phyloP scores from a whole-genome alignment of 2,113 vertebrate species.

The Heliornis fulica region DNA sequence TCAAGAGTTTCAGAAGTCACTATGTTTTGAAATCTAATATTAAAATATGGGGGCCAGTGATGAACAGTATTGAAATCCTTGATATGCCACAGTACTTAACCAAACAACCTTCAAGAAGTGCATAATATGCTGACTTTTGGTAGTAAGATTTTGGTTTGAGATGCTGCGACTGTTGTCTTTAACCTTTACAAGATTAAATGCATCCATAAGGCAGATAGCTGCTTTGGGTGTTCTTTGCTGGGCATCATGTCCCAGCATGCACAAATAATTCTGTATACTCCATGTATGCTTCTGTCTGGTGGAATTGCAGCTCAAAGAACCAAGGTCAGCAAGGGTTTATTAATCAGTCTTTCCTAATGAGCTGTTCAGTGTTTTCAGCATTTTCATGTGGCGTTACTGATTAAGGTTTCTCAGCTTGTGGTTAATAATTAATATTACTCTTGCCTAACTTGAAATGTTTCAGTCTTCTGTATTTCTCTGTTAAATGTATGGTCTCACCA shows the following conservation, averaged over 20 bases:
- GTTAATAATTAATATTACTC: constrained; percentile 37
- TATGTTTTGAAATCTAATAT: background rate
- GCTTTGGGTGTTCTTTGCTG: background rate
- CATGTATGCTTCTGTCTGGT: background rate
- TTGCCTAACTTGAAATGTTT: constrained; percentile 11
- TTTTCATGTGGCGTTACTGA: constrained; percentile 47
- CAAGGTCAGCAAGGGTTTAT: constrained; percentile 59
- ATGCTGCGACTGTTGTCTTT: background rate
- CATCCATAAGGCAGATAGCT: background rate
- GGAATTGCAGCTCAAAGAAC: background rate
- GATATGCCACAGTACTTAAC: background rate
- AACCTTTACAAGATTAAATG: background rate
- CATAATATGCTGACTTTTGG: background rate
- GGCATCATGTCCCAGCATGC: background rate
- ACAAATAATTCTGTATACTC: background rate
- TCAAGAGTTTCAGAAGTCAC: background rate
- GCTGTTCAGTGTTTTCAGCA: constrained; percentile 29
- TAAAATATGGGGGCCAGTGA: background rate
- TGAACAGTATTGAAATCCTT: background rate
- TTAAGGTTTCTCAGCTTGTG: constrained; percentile 56
- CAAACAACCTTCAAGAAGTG: background rate
- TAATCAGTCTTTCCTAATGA: constrained; percentile 52
- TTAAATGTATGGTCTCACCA: background rate
- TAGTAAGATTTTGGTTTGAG: background rate
- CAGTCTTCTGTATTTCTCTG: background rate